A percentile compares a stretch with the other conserved stretches of the same genome.
Conservation (phyloP, 2,797 vertebrate genomes). For the Antennarius maculatus region DNA sequence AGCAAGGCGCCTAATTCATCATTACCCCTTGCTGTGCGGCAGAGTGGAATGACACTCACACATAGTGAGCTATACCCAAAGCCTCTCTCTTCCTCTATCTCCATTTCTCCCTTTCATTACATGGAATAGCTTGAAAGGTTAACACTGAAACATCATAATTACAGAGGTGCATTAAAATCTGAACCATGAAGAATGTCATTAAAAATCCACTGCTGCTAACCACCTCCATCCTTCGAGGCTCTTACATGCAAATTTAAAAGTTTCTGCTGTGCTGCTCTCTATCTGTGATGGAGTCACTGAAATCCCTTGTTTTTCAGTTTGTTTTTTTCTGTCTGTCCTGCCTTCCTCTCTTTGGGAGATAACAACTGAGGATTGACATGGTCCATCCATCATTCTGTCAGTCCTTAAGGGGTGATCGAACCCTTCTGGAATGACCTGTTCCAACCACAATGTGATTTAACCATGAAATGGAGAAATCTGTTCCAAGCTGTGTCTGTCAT, state of each 20-base stretch:
- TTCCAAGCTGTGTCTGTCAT: conserved; percentile 44
- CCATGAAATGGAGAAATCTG: conserved; percentile 40
- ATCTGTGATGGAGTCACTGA: conserved; percentile 42
- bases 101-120: conserved; percentile 21
- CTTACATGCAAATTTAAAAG: conserved; percentile 32
- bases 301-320: conserved; percentile 6
- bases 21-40: conserved; percentile 28
- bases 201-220: conserved; percentile 52
- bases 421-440: conserved; percentile 30
- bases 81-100: conserved; percentile 20
- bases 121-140: conserved; percentile 46
- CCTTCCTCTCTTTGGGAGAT: conserved; percentile 32
- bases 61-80: conserved; percentile 2
- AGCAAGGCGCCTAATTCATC: conserved; percentile 56
- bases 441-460: conserved; percentile 54
- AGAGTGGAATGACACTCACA: conserved; percentile 43
- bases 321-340: conserved; percentile 20
- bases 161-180: conserved; percentile 63
- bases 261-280: conserved; percentile 12
- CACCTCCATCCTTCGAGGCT: conserved; percentile 30
- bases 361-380: conserved; percentile 24
- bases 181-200: conserved; percentile 62
- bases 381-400: conserved; percentile 57
- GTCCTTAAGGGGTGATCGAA: conserved; percentile 55
- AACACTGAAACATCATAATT: conserved; percentile 63